Evolutionary conservation across 2,113 vertebrate genomes (phyloP).

Genomic region (Pelobates fuscus): DNA sequence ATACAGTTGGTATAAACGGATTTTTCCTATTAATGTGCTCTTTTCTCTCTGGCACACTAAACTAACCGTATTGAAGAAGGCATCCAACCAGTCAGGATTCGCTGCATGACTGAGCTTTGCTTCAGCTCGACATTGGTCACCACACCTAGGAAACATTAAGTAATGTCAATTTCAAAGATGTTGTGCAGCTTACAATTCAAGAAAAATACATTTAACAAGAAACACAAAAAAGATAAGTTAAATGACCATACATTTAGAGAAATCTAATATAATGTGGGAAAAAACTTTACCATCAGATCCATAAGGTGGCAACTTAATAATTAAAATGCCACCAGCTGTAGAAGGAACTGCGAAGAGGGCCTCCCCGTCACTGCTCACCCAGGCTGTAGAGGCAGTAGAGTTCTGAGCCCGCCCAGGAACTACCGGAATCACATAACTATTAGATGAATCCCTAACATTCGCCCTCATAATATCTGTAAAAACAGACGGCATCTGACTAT

Average conservation of each 20-base stretch:
- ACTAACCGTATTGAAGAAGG: slow-evolving; percentile 84
- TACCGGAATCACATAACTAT: slow-evolving; percentile 74
- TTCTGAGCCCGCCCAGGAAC: slow-evolving; percentile 65
- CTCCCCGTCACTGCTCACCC: slow-evolving; percentile 84
- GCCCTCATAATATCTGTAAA: slow-evolving; percentile 87
- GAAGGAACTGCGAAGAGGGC: slow-evolving; percentile 86
- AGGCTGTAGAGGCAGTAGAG: slow-evolving; percentile 67
- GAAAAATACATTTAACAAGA: not conserved
- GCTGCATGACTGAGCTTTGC: slow-evolving; percentile 87
- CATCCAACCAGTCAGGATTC: slow-evolving; percentile 88
- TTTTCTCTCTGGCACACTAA: too few species aligned
- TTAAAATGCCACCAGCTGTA: slow-evolving; percentile 79
- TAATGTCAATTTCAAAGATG: not conserved
- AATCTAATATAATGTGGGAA: not conserved
- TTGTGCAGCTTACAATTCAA: not conserved
- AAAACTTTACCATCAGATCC: slow-evolving; percentile 72
- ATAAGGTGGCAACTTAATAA: slow-evolving; percentile 81
- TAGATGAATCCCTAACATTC: slow-evolving; percentile 78
- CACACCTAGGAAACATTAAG: slow-evolving; percentile 59
- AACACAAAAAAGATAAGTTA: not conserved
- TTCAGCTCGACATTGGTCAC: slow-evolving; percentile 81
- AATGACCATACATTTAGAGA: not conserved
- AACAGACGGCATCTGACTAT: slow-evolving; percentile 89
- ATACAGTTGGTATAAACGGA: too few species aligned
- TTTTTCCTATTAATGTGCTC: too few species aligned